Evolutionary conservation across 1,140 invertebrate genomes (phyloP), one percentile per base, ranked within the genome.

Genomic region (Pseudomyrmex pallidus): DNA sequence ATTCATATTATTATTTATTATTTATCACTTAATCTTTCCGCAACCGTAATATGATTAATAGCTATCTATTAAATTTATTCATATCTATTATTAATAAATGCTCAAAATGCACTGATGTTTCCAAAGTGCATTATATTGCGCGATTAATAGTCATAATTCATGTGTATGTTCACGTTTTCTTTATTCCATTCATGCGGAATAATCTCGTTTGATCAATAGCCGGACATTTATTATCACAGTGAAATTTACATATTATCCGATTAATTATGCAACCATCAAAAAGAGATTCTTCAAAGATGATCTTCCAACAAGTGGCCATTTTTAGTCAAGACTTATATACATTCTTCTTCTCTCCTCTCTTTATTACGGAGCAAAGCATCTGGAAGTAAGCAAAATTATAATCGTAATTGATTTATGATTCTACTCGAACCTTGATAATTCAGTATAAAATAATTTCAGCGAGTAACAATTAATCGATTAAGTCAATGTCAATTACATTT

Each of bases 201-300:
- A 72, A 61, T 67, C 10, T 25, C 12, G 15, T 50, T 78, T 61
- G 46, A 80, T 80, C 70, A 70, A 78, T 57, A 78, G 22, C 56
- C 12, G 10, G 15, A 2, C 44, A 25, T 48, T 54, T 70, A 46
- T 68, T 59, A 57, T 70, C 35, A 48, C 8, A 12, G 2, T 68
- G 15, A 78, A 59, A 72, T 80, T 72, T 80, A n/a, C 54, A 80
- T 80, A 80, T 70, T 80, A 57, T 46, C 9, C 7, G 44, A 72
- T 48, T 80, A 80, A 35, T 80, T 80, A 61, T 50, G 54, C 20
- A 70, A 20, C 25, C 44, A 13, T 80, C 12, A 15, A 5, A 12
- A 61, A n/a, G 17, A 50, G 15, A 15, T 70, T 7, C n/a, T 46
- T 10, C 54, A 17, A 80, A n/a, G 46, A 59, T 50, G 46, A 59